Base-by-base conservation (phyloP, 92 coral and sea anemone genomes). In the Epizoanthus ramosus region DNA sequence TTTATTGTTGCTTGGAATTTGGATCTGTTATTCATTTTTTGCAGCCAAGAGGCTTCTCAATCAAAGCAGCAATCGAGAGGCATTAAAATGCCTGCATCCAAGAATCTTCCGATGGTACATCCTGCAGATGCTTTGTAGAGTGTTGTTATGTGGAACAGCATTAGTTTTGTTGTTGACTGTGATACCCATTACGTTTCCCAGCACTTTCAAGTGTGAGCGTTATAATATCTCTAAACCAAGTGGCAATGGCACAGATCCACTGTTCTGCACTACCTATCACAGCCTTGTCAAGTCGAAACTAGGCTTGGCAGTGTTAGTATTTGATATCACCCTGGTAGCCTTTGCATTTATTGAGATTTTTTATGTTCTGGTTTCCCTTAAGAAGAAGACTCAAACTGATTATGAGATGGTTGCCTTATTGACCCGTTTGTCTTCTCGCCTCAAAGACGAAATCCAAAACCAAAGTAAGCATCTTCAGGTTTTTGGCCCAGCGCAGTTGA, bases 101-200 rank as follows among this genome's bases (percentile, higher is more conserved):
- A 60, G 57, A 77, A 77, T 77, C 57, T 77, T 77, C 35, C 82
- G 82, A 14, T 77, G 82, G 82, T 77, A 77, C 70, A 60, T 77
- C 9, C 41, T 37, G 8, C 82, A 77, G 59, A 77, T 77, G 82
- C 58, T 77, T 39, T 77, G 82, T 14, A 54, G 82, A 21, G 41
- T 63, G n/a, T 16, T 77, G 31, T 8, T 77, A 3, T 77, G 82
- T 77, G 71, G 71, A 23, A 33, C 71, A 35, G 82, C 71, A 60
- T 23, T 61, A 5, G 37, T 77, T 13, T 61, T 77, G 58, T 5
- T 77, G 71, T 14, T 77, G 58, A 77, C 82, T 35, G 31, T 77
- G 3, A 52, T 77, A 39, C 70, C 82, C 45, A 61, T 61, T 69
- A 21, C 9, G 3, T 77, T 77, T 61, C 82, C 82, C 4, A 69